These are phyloP conservation scores for Mellivora capensis DNA, from an alignment of 2,113 vertebrate species.

Conservation along the genomic window DNA sequence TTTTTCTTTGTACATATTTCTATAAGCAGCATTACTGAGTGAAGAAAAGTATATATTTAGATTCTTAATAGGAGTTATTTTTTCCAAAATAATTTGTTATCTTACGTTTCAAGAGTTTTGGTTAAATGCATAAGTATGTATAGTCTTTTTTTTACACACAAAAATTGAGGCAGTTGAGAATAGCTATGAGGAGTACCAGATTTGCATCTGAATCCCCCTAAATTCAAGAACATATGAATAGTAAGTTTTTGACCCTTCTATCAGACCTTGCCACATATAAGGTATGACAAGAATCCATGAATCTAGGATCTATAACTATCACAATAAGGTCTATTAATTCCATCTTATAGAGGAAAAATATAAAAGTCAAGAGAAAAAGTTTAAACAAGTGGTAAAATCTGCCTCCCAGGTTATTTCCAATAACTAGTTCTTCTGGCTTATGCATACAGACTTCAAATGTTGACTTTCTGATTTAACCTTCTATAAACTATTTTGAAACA, in stretches of 20 bases:
- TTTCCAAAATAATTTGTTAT: not conserved
- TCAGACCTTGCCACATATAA: not conserved
- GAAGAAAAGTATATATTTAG: not conserved
- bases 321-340: not conserved
- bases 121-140: not conserved
- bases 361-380: conserved; percentile 40
- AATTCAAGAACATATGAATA: not conserved
- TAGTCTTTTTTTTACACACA: not conserved
- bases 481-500: conserved; percentile 63
- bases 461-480: conserved; percentile 61
- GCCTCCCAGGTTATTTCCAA: conserved; percentile 23
- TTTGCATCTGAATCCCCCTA: not conserved
- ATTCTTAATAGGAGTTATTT: not conserved
- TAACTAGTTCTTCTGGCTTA: not conserved
- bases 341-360: conserved; percentile 2
- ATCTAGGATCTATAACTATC: not conserved
- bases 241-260: not conserved
- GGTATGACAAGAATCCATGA: not conserved
- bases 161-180: not conserved
- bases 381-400: not conserved
- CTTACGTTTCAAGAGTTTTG: not conserved
- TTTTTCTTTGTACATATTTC: not conserved
- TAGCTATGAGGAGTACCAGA: not conserved
- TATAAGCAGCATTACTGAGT: not conserved
- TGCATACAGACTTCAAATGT: conserved; percentile 41